Evolutionary conservation across 2,113 vertebrate species (phyloP).

Genomic region (Promerops cafer): DNA sequence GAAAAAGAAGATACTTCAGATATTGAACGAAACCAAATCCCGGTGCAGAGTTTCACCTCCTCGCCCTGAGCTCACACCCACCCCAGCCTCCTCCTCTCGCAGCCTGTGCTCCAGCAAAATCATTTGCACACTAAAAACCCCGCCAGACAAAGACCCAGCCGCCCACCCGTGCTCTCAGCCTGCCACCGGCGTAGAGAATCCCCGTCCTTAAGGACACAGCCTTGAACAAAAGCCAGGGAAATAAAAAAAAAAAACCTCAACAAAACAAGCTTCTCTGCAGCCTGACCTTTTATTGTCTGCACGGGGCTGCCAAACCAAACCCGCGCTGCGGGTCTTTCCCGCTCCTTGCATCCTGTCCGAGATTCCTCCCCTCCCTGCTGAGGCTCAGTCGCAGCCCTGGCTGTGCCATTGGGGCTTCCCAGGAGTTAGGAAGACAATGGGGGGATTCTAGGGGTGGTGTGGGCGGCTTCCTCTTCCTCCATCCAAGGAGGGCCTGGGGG

Average conservation of each 20-base stretch:
- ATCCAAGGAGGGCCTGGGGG: background rate
- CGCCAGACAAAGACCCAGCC: background rate
- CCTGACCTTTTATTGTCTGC: constrained; percentile 37
- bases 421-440: background rate
- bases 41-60: background rate
- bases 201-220: background rate
- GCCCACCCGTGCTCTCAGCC: constrained; percentile 34
- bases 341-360: background rate
- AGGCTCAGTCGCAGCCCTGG: background rate
- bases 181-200: background rate
- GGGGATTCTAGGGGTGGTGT: background rate
- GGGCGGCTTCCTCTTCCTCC: background rate
- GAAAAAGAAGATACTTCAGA: background rate
- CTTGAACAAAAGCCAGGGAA: constrained; percentile 59
- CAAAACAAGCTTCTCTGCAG: background rate
- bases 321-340: background rate
- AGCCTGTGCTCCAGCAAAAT: background rate
- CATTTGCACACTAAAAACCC: background rate
- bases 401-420: background rate
- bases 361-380: background rate
- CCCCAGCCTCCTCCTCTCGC: background rate
- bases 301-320: constrained; percentile 44
- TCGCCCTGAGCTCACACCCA: background rate
- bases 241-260: background rate
- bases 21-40: background rate